Base-by-base conservation (phyloP, 2,797 vertebrate genomes). In the Todus mexicanus region DNA sequence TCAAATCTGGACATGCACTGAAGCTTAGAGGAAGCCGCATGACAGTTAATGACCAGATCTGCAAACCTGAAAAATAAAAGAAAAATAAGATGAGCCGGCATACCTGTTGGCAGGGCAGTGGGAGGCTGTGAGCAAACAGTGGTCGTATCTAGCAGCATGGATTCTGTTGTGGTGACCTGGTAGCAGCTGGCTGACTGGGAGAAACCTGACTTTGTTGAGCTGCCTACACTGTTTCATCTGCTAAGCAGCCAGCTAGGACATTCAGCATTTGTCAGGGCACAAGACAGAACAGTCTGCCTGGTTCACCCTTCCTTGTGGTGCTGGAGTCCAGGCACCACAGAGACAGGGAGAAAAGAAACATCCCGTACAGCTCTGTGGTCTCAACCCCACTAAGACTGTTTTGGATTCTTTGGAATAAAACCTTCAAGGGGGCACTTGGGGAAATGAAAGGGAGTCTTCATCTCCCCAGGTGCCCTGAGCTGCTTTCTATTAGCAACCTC, bases 101-200 rank as follows among this genome's bases (percentile, higher is more conserved):
- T 50, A 48, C 33, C 40, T 71, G 29, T 37, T 69, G 59, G 45
- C 68, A 53, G 59, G 40, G 61, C 42, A 47, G 70, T 27, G 63
- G 40, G 56, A 56, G 33, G 56, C 65, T 51, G 50, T 13, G 40
- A 92, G 63, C 57, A 38, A 60, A 29, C 25, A 31, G 40, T 12
- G 43, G 56, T 27, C 0, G 0, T 16, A n/a, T 2, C 1, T 45
- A n/a, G 63, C 63, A 66, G 35, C 48, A 35, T 48, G 21, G 43
- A 72, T 54, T 64, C 35, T 75, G 43, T 33, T 61, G 23, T 20
- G 35, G 57, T 66, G 17, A 35, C 42, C 66, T 2, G 0, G 47
- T 12, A 53, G 68, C 54, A 59, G 54, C 69, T 71, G 51, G 16
- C 59, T 81, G 71, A 21, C 43, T 74, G 61, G 45, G 54, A 83